phyloP scores from a whole-genome alignment of 2,888 invertebrate genomes.

The Scrobipalpa costella region DNA sequence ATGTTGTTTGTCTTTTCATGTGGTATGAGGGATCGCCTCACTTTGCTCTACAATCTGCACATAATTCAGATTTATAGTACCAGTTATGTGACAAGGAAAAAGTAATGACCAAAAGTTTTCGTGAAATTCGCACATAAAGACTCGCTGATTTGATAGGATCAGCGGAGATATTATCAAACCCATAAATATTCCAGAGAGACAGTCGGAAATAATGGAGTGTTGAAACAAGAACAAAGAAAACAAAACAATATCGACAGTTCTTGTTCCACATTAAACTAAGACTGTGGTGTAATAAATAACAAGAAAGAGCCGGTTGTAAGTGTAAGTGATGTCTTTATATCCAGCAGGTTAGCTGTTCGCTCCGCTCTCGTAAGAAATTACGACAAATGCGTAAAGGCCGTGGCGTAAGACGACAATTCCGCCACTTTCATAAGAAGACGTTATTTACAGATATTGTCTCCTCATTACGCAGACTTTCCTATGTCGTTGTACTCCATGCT shows the following conservation, averaged over 20 bases:
- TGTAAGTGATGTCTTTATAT: constrained; percentile 49
- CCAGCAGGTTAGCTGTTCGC: constrained; percentile 57
- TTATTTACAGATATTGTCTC: constrained; percentile 46
- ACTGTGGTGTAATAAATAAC: constrained; percentile 35
- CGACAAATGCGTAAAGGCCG: constrained; percentile 68
- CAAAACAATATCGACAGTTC: constrained; percentile 8
- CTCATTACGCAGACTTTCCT: constrained; percentile 21
- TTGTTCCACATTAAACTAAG: not conserved
- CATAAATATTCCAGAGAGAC: constrained; percentile 7
- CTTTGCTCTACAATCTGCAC: no score
- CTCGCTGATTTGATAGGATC: not conserved
- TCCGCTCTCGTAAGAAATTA: constrained; percentile 69
- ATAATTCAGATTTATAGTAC: no score
- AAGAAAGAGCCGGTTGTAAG: constrained; percentile 35
- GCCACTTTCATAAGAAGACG: constrained; percentile 44
- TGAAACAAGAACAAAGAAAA: constrained; percentile 4
- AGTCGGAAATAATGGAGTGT: not conserved
- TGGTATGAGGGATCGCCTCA: no score
- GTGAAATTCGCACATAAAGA: not conserved
- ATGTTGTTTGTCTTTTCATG: no score
- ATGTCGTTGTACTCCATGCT: constrained; percentile 14
- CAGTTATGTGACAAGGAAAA: not conserved
- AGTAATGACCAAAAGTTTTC: not conserved
- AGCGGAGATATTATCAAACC: constrained; percentile 2
- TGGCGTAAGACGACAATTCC: constrained; percentile 66